A percentile compares a stretch with the other conserved stretches of the same genome.
phyloP scores from a whole-genome alignment of 1,140 invertebrate species.

The Ceratina calcarata region DNA sequence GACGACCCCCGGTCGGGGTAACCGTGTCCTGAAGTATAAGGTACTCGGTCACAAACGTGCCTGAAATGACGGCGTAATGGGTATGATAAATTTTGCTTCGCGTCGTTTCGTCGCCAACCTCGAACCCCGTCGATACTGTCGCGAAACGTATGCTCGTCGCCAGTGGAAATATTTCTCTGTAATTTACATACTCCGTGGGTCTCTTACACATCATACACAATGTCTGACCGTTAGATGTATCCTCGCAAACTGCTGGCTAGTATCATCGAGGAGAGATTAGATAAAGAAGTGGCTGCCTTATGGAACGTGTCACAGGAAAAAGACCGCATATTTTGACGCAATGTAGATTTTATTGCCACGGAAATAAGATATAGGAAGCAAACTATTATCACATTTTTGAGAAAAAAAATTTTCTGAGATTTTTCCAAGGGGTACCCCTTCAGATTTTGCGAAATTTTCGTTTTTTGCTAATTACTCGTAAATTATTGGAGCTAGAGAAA shows the following conservation, averaged over 20 bases:
- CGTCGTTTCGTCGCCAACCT: background rate
- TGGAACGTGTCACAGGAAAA: too few species aligned
- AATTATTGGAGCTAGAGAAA: too few species aligned
- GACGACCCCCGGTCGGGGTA: background rate
- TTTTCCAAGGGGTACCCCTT: too few species aligned
- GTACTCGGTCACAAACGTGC: conserved; percentile 69
- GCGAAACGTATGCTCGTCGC: conserved; percentile 35
- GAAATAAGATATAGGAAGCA: too few species aligned
- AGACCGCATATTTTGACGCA: too few species aligned
- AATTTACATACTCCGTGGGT: conserved; percentile 69
- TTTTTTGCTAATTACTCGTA: too few species aligned
- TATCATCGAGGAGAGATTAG: too few species aligned
- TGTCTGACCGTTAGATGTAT: conserved; percentile 33
- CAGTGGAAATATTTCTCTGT: conserved; percentile 69
- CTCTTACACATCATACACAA: conserved; percentile 64
- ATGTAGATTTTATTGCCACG: too few species aligned
- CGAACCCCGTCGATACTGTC: conserved; percentile 52
- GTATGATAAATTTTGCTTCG: conserved; percentile 67
- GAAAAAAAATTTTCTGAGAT: too few species aligned
- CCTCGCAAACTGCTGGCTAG: conserved; percentile 32
- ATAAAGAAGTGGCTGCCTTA: too few species aligned
- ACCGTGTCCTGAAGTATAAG: conserved; percentile 45
- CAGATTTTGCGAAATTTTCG: too few species aligned
- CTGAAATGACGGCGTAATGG: conserved; percentile 66
- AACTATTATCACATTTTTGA: too few species aligned